A percentile compares a stretch with the other conserved stretches of the same genome.
Conservation (phyloP, 2,797 vertebrate genomes). For the Notamacropus eugenii region DNA sequence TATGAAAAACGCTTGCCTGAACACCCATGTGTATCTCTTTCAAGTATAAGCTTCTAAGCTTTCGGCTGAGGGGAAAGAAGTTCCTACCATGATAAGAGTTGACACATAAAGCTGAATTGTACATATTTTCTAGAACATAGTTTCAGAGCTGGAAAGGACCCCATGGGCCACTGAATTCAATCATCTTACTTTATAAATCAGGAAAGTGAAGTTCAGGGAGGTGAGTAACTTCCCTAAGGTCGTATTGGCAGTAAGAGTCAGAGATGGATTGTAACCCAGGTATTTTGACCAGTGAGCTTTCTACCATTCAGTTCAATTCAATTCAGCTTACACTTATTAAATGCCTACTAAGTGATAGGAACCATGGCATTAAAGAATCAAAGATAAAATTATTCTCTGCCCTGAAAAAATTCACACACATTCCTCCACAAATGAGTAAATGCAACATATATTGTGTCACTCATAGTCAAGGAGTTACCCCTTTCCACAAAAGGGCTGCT, state of each 20-base stretch:
- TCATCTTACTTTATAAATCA: neutral
- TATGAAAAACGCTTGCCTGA: neutral
- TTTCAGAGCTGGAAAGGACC: neutral
- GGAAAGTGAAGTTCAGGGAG: neutral
- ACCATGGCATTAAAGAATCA: neutral
- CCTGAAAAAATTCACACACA: neutral
- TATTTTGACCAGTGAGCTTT: neutral
- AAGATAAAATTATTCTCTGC: neutral
- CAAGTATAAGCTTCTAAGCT: neutral
- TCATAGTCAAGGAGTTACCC: no score
- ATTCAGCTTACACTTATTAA: neutral
- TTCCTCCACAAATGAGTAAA: neutral
- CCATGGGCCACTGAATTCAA: neutral
- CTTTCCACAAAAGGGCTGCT: no score
- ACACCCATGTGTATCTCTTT: neutral
- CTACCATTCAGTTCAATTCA: neutral
- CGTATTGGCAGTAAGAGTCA: neutral
- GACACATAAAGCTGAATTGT: neutral
- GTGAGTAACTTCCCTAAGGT: neutral
- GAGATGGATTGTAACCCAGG: neutral
- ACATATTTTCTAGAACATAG: neutral
- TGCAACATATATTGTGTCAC: no score
- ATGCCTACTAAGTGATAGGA: neutral
- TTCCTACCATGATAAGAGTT: neutral
- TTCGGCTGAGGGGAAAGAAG: neutral